Evolutionary conservation across 2,797 vertebrate species (phyloP), one percentile per base, ranked within the genome.

Genomic region (Oryzias dopingdopingensis): DNA sequence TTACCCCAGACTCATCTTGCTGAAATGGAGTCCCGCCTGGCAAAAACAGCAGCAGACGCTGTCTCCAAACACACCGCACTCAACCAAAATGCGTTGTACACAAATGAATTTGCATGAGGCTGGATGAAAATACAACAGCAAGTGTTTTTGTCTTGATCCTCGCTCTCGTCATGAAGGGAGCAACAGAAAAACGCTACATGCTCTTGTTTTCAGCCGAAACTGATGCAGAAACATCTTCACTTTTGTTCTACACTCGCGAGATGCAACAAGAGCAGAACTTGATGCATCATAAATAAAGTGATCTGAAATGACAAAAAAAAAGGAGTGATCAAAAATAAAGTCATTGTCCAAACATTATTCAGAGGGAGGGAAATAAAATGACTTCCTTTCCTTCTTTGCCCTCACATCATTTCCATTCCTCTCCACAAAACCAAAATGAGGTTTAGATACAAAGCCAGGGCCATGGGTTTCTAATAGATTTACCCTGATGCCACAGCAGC

Each of bases 401-500:
- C 77, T 56, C 46, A 54, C 92, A 92, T 95, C 92, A 94, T 94
- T 94, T 88, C 80, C 66, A 82, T 88, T 88, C 80, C 74, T 84
- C 79, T 80, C 78, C 72, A 84, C 84, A 84, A 81, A 88, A 79
- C 90, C 91, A 85, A 94, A 94, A 93, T 84, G 79, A 88, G 88
- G 81, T 90, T 89, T 89, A 85, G 86, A 90, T 87, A 87, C 90
- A 91, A 84, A 89, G 92, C 90, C 88, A 90, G 88, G 90, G 91
- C 88, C 92, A 91, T 91, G 81, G 87, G 84, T 88, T 88, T 91
- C 93, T 95, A 95, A 96, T 94, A 97, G 95, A 95, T 93, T 94
- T 93, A 93, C 92, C 92, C 92, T 90, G 92, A 95, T 92, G 91
- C 94, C 94, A 94, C 93, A 88, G 91, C 94, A 93, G 92, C 94